Base-by-base conservation (phyloP, 2,888 invertebrate genomes). In the Philaethria dido region DNA sequence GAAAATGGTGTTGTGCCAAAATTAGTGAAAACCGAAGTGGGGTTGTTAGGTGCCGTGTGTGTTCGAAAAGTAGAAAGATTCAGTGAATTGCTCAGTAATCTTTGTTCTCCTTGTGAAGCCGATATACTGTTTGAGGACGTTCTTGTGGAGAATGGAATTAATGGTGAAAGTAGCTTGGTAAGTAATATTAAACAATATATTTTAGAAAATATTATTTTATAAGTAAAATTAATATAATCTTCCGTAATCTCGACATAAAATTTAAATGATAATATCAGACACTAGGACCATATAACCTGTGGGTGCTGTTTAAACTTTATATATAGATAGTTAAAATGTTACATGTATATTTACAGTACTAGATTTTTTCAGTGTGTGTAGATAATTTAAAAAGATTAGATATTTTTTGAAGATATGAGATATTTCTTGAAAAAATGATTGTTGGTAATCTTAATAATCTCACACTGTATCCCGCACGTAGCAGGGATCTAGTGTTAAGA, bases 61-160 rank as follows among this genome's bases (percentile, higher is more conserved):
- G 91, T 92, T 74, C 85, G 88, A 68, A 91, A 88, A 91, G 92
- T 92, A 80, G 91, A 91, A 83, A 86, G 85, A 75, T 92, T 92
- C 76, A 92, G 92, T 92, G 92, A 92, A 81, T 82, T 92, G 82
- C 88, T 92, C 70, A 92, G 89, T 83, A 92, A 91, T 80, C 82
- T 92, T 75, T 92, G 92, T 83, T 90, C 92, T 4, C 92, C 92
- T 4, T 84, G 87, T 72, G 92, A 92, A 79, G 90, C 92, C 16
- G 92, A 92, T 77, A 75, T 88, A 66, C 76, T 92, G 73, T 92
- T 92, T 72, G 92, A 92, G 78, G 92, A 92, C 72, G 84, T 92
- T 74, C 80, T 92, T 73, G 87, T 86, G 64, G 91, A 89, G 72
- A 91, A 88, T 75, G 92, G 89, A 66, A 87, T 90, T 68, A 81